A percentile compares a stretch with the other conserved stretches of the same genome.
Evolutionary conservation across 2,113 vertebrate genomes (phyloP).

Genomic region (Hippolais icterina): DNA sequence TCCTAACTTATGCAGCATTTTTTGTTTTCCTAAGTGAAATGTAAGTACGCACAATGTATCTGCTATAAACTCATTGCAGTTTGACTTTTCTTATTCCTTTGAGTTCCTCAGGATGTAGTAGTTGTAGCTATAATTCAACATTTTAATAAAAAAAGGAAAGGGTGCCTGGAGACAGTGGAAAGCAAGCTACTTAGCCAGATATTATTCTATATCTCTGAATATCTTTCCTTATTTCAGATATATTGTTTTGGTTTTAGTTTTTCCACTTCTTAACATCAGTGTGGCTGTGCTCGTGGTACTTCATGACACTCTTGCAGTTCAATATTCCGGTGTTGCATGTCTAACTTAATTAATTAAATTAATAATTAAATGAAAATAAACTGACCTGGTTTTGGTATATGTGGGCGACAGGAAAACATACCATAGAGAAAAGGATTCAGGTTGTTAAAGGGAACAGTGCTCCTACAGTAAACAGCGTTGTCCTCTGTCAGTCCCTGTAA

Average conservation of each 20-base stretch:
- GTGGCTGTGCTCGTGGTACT: neutral
- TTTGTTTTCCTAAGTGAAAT: neutral
- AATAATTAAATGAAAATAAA: neutral
- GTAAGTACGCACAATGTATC: neutral
- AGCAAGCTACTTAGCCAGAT: neutral
- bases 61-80: neutral
- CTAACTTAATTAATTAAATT: neutral
- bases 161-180: neutral
- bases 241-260: neutral
- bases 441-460: neutral
- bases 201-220: neutral
- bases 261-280: accelerated
- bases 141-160: neutral
- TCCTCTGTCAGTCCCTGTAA: neutral
- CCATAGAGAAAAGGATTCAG: neutral
- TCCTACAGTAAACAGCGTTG: neutral
- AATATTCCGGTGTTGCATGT: neutral
- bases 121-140: neutral
- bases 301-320: neutral
- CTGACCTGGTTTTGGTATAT: neutral
- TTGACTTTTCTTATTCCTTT: neutral
- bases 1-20: neutral
- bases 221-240: neutral
- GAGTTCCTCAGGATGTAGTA: neutral
- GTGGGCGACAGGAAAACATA: neutral